Percentiles rank a stretch among this genome's conserved stretches.
These are phyloP conservation scores for Sphecodes monilicornis DNA, from an alignment of 2,888 invertebrate species.

Conservation along the genomic window DNA sequence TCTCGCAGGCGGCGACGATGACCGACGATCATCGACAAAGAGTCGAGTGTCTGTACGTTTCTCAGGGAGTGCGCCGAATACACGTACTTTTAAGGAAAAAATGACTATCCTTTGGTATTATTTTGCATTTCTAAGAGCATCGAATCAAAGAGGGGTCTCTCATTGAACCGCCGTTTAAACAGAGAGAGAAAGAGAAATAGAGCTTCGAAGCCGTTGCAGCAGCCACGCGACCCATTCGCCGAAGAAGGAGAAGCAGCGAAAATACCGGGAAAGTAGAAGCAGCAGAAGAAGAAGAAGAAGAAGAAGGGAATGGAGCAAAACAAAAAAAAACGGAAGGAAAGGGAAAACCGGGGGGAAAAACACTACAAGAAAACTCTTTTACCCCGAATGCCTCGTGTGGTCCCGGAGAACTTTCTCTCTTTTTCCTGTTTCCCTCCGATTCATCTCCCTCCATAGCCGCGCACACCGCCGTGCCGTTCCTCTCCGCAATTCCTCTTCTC, in stretches of 20 bases:
- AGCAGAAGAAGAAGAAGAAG: neutral
- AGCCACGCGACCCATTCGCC: slow-evolving; percentile 17
- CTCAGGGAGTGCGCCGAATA: neutral
- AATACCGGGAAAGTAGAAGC: neutral
- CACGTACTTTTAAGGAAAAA: slow-evolving; percentile 18
- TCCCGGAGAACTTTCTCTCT: slow-evolving; percentile 43
- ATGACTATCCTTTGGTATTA: neutral
- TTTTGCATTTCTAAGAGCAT: neutral
- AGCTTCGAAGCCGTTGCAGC: slow-evolving; percentile 10
- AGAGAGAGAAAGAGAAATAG: neutral
- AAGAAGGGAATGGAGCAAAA: neutral
- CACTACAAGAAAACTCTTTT: slow-evolving; percentile 54
- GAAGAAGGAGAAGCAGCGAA: neutral
- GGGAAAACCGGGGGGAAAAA: slow-evolving; percentile 15
- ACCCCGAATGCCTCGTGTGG: slow-evolving; percentile 42
- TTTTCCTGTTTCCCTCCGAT: slow-evolving; percentile 15
- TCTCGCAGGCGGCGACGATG: neutral
- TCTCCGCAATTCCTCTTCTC: slow-evolving; percentile 21
- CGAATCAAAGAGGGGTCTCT: slow-evolving; percentile 13
- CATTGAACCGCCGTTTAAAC: slow-evolving; percentile 32
- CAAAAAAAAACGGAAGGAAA: neutral
- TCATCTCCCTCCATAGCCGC: neutral
- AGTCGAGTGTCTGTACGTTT: slow-evolving; percentile 5
- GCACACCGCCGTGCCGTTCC: slow-evolving; percentile 7
- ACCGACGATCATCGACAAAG: neutral